Evolutionary conservation across 2,888 invertebrate genomes (phyloP), one percentile per base, ranked within the genome.

Genomic region (Pyrrhosoma nymphula): DNA sequence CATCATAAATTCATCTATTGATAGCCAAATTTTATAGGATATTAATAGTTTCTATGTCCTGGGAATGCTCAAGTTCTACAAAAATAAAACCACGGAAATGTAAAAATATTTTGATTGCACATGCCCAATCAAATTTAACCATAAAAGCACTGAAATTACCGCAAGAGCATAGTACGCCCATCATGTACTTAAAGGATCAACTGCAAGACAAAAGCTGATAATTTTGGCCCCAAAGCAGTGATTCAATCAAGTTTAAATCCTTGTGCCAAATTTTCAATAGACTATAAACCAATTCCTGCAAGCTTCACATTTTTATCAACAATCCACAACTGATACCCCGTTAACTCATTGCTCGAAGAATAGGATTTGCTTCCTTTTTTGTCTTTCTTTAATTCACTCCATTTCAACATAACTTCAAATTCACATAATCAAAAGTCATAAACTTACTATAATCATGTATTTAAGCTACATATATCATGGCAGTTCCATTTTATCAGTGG

Each of bases 181-280:
- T 35, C 10, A 3, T 82, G 35, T 82, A 35, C 35, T 35, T 16
- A 30, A 82, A 82, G 82, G 30, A 82, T 35, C 82, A 82, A 26
- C 35, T 30, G 82, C 82, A 30, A 16, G 35, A 82, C 16, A 82
- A 35, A 35, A 82, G 82, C 35, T 82, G 14, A 82, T 30, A 82
- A 82, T 82, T 82, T 82, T 35, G 82, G 82, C 82, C 82, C 82
- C 82, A 82, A 82, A 82, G 82, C 82, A 82, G 82, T 82, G 82
- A 82, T 82, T 82, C 82, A 82, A 82, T 82, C 82, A 14, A 82
- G 82, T 35, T 82, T 82, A 82, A 82, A 82, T 82, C 82, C 82
- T 82, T 82, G 82, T 82, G 82, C 82, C 82, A 35, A 82, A 82
- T 35, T 82, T 82, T 35, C 82, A 30, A 82, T 35, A 8, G 14